Conservation (phyloP, 2,797 vertebrate genomes). For the Tachyglossus aculeatus region DNA sequence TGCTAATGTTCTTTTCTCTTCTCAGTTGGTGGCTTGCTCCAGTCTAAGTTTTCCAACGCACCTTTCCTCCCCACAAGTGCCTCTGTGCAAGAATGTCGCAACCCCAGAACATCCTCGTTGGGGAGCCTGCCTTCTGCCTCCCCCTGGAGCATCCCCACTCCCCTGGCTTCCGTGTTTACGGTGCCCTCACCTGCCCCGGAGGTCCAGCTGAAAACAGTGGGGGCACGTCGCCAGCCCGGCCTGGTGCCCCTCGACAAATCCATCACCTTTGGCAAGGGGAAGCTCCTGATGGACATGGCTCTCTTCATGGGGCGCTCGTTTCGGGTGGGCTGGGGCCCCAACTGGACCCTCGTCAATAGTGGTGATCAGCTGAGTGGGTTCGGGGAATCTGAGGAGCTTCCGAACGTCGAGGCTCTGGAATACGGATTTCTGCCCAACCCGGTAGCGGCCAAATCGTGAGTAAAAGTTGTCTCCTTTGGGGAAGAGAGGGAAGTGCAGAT, state of each 20-base stretch:
- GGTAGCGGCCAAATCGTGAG: conserved; percentile 83
- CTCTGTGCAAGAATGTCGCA: conserved; percentile 53
- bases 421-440: conserved; percentile 85
- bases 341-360: conserved; percentile 86
- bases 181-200: conserved; percentile 76
- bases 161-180: conserved; percentile 68
- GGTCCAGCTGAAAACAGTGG: conserved; percentile 79
- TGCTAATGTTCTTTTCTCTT: not conserved
- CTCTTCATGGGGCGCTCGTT: conserved; percentile 90
- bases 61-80: conserved; percentile 67
- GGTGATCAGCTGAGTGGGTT: conserved; percentile 73
- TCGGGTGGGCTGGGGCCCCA: conserved; percentile 91
- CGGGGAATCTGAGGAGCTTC: conserved; percentile 13
- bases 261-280: conserved; percentile 79
- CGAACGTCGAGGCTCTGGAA: conserved; percentile 60
- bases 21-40: conserved; percentile 84
- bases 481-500: no score
- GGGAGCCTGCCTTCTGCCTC: conserved; percentile 6
- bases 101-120: conserved; percentile 14
- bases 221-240: conserved; percentile 76
- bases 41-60: conserved; percentile 76
- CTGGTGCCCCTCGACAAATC: conserved; percentile 78
- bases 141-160: conserved; percentile 59
- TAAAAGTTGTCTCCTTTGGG: conserved; percentile 42
- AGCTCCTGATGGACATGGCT: conserved; percentile 87